phyloP scores from a whole-genome alignment of 2,888 invertebrate species.

The Entomobrya multifasciata region DNA sequence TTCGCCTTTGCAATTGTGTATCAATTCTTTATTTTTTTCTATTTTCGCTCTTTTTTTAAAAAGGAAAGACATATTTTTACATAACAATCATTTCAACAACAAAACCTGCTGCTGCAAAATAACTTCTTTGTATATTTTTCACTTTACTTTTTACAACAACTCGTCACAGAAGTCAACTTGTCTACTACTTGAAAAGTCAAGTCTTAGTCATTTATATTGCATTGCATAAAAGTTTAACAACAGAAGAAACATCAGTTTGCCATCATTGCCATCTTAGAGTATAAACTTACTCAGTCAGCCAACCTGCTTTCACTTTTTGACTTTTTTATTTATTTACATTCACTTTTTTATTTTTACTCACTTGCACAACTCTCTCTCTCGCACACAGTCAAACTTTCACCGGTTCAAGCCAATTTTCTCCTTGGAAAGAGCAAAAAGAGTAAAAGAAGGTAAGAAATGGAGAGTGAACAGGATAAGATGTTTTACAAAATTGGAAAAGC shows the following conservation, averaged over 20 bases:
- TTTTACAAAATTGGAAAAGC: slow-evolving; percentile 15
- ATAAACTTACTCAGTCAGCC: not conserved
- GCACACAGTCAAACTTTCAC: slow-evolving; percentile 15
- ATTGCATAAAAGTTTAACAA: slow-evolving; percentile 4
- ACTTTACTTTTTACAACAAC: not conserved
- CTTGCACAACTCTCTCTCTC: not conserved
- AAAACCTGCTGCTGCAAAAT: not conserved
- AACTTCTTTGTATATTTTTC: too few relatives aligned
- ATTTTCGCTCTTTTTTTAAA: not conserved
- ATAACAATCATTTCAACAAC: slow-evolving; percentile 30
- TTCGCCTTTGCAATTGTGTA: not conserved
- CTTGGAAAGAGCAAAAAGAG: slow-evolving; percentile 5
- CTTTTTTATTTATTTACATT: slow-evolving; percentile 32
- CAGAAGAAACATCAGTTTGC: slow-evolving; percentile 11
- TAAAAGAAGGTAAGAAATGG: not conserved
- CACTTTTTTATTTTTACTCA: slow-evolving; percentile 5
- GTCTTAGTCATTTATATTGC: not conserved
- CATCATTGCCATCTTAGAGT: not conserved
- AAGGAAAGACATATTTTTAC: slow-evolving; percentile 21
- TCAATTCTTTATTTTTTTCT: not conserved
- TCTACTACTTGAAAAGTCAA: not conserved
- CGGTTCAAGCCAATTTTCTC: slow-evolving; percentile 47
- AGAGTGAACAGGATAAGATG: slow-evolving; percentile 4
- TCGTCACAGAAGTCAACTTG: not conserved
- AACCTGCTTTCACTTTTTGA: not conserved